Percentiles rank a stretch among this genome's conserved stretches.
Conservation (phyloP, 2,888 invertebrate species). For the Caenorhabditis wallacei region DNA sequence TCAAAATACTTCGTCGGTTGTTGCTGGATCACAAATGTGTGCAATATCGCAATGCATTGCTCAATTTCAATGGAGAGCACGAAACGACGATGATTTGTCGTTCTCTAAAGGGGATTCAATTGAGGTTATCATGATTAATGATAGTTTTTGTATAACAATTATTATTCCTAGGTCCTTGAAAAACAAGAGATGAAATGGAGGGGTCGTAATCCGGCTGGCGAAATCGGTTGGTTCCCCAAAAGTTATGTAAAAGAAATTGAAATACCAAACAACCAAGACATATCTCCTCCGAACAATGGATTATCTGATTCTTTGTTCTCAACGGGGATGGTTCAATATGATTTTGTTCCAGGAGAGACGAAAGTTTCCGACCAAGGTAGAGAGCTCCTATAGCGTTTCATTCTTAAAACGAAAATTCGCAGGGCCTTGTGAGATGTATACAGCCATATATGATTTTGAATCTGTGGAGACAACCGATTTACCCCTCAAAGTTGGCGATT, state of each 20-base stretch:
- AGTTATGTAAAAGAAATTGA: constrained; percentile 80
- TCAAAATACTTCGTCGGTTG: too few relatives aligned
- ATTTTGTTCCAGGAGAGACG: constrained; percentile 51
- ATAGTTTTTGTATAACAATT: not conserved
- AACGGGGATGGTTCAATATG: constrained; percentile 38
- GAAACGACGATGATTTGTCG: constrained; percentile 86
- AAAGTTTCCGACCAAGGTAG: not conserved
- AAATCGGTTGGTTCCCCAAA: constrained; percentile 83
- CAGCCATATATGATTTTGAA: constrained; percentile 93
- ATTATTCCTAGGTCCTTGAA: constrained; percentile 85
- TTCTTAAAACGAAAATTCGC: too few relatives aligned
- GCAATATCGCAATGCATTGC: constrained; percentile 70
- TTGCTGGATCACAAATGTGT: not conserved
- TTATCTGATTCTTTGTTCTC: not conserved
- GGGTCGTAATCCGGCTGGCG: constrained; percentile 85
- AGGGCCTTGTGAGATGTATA: constrained; percentile 87
- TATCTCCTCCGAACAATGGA: constrained; percentile 30
- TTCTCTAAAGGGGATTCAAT: constrained; percentile 87
- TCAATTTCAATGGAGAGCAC: constrained; percentile 86
- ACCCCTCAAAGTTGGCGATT: constrained; percentile 73
- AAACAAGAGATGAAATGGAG: constrained; percentile 88
- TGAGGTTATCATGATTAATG: constrained; percentile 70
- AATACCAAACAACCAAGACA: constrained; percentile 2
- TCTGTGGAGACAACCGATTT: constrained; percentile 94
- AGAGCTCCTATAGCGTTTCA: not conserved